Evolutionary conservation across 2,797 vertebrate species (phyloP).

Genomic region (Aulostomus chinensis): DNA sequence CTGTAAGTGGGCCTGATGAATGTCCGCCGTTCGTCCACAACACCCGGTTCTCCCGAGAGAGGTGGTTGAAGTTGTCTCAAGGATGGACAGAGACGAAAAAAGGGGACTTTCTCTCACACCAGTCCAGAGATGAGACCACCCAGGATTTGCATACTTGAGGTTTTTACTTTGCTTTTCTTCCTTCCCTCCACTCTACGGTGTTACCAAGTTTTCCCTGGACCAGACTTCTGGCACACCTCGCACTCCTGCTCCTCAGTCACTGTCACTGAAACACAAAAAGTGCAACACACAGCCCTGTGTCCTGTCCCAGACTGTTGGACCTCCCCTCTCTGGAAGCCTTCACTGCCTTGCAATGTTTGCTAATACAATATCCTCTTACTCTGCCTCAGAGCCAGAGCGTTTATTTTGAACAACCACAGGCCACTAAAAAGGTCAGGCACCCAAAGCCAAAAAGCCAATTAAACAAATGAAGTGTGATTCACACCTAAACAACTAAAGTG

Average conservation of each 20-base stretch:
- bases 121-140: constrained; percentile 73
- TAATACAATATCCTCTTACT: constrained; percentile 60
- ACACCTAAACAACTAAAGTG: constrained; percentile 42
- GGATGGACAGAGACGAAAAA: constrained; percentile 63
- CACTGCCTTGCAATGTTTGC: constrained; percentile 54
- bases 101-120: constrained; percentile 61
- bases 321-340: constrained; percentile 53
- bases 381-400: constrained; percentile 30
- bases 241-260: constrained; percentile 70
- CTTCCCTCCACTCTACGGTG: constrained; percentile 62
- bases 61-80: constrained; percentile 45
- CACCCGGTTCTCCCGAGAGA: constrained; percentile 69
- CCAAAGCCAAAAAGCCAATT: constrained; percentile 39
- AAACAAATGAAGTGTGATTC: constrained; percentile 58
- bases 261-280: constrained; percentile 75
- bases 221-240: constrained; percentile 68
- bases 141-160: constrained; percentile 74
- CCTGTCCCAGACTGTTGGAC: constrained; percentile 67
- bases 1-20: constrained; percentile 77
- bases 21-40: constrained; percentile 71
- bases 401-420: constrained; percentile 52
- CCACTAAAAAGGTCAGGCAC: constrained; percentile 46
- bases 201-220: constrained; percentile 72
- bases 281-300: constrained; percentile 57
- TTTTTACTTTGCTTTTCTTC: constrained; percentile 73